phyloP scores from a whole-genome alignment of 2,888 invertebrate species.

The Drosophila meridiana region DNA sequence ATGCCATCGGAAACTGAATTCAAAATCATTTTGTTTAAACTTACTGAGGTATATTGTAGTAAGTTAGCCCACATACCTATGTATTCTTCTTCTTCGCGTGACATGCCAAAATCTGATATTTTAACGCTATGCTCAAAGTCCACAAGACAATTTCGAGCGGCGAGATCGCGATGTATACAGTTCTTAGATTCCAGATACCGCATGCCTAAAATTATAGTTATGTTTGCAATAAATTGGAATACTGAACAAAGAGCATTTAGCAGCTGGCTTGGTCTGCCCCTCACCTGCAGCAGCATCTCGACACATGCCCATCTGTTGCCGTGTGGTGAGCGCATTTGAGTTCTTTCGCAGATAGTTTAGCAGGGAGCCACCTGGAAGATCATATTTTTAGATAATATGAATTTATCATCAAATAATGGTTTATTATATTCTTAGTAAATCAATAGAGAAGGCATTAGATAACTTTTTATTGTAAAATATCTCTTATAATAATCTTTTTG shows the following conservation, averaged over 20 bases:
- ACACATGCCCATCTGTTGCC: conserved; percentile 94
- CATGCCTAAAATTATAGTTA: conserved; percentile 87
- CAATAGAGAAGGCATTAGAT: too few species aligned
- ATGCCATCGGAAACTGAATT: conserved; percentile 94
- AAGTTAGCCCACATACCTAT: conserved; percentile 86
- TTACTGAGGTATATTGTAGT: neutral
- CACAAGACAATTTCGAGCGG: conserved; percentile 94
- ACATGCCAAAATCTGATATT: conserved; percentile 99
- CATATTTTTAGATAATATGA: neutral
- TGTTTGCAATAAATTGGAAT: neutral
- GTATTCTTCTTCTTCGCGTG: conserved; percentile 97
- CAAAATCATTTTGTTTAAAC: neutral
- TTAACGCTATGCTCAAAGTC: conserved; percentile 95
- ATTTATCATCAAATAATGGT: too few species aligned
- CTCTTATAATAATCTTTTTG: too few species aligned
- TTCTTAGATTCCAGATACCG: conserved; percentile 97
- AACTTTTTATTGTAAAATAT: too few species aligned
- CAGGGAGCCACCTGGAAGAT: conserved; percentile 92
- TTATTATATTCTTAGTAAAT: too few species aligned
- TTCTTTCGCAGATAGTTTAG: conserved; percentile 94
- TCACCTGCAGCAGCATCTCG: conserved; percentile 95
- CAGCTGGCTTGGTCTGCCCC: neutral
- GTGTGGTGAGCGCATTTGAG: conserved; percentile 88
- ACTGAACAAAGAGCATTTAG: neutral
- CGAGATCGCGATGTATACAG: conserved; percentile 98